Evolutionary conservation across 1,140 invertebrate genomes (phyloP), one percentile per base, ranked within the genome.

Genomic region (Helicoverpa armigera): DNA sequence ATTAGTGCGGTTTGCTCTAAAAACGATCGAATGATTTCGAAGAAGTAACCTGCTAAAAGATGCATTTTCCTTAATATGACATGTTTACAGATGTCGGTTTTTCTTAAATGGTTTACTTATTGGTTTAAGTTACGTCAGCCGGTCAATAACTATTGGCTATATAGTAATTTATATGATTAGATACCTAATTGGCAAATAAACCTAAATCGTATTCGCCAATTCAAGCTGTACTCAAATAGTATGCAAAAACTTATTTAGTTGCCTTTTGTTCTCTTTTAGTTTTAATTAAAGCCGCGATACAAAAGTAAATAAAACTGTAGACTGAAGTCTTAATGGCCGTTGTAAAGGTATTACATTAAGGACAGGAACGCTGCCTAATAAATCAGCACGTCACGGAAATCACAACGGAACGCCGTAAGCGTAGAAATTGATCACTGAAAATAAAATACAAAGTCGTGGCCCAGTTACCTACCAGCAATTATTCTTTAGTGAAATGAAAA

Each of bases 401-500:
- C 79, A 77, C 82, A 67, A 77, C 65, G 67, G 79, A 84, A 53
- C 31, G 80, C 80, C 81, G 76, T 79, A 84, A 84, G 83, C 83
- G 81, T 77, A 81, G 65, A 82, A 83, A 86, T 87, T 82, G 84
- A 82, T 86, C 85, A 80, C 83, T 83, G 75, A 82, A 86, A 85
- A 86, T 86, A 82, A 84, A 87, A 85, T 86, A 80, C 83, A 82
- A 63, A 83, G 72, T 83, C 86, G 81, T 86, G 87, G 80, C 81
- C 83, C 83, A 87, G 84, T 84, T 87, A 87, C 81, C 70, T 60
- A 35, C 63, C 60, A 63, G 80, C 86, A 83, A 86, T 89, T 85
- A 87, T 83, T 86, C 84, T 85, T 85, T 76, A 83, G 84, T 80
- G 79, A 84, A 88, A 84, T 82, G 81, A 84, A 89, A 84, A 88